A percentile compares a stretch with the other conserved stretches of the same genome.
Conservation (phyloP, 1,140 invertebrate genomes). For the Eriosoma lanigerum region DNA sequence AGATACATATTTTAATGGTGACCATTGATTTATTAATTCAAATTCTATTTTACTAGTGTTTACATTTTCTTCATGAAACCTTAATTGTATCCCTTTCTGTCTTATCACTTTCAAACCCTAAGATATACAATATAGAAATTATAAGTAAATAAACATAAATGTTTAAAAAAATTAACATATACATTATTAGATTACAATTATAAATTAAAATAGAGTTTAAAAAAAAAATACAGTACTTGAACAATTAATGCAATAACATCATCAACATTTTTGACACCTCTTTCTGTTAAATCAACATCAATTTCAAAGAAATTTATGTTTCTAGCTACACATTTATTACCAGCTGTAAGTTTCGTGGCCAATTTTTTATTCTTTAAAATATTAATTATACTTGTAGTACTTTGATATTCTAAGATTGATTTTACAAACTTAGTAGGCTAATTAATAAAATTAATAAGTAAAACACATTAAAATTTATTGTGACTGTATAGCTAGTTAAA, state of each 20-base stretch:
- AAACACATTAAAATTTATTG: no score
- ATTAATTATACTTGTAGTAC: conserved; percentile 87
- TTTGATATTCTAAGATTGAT: conserved; percentile 94
- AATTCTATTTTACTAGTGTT: conserved; percentile 80
- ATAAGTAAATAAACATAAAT: background rate
- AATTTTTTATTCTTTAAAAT: conserved; percentile 83
- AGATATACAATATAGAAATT: conserved; percentile 54
- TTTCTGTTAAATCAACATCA: conserved; percentile 86
- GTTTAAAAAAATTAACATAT: background rate
- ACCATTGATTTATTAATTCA: conserved; percentile 86
- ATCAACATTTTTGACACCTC: conserved; percentile 82
- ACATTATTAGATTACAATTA: conserved; percentile 12
- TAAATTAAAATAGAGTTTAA: no score
- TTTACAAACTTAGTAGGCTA: conserved; percentile 83
- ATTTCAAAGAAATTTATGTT: conserved; percentile 90
- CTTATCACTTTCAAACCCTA: conserved; percentile 87
- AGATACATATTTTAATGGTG: conserved; percentile 72
- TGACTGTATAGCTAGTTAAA: no score
- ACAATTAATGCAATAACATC: conserved; percentile 84
- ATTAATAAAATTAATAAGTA: no score
- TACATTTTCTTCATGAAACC: conserved; percentile 87
- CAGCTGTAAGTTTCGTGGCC: conserved; percentile 84
- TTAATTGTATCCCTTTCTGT: conserved; percentile 72
- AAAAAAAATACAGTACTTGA: conserved; percentile 59
- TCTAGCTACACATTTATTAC: conserved; percentile 71